Percentiles rank a stretch among this genome's conserved stretches.
Evolutionary conservation across 2,113 vertebrate species (phyloP).

Genomic region (Larimichthys crocea): DNA sequence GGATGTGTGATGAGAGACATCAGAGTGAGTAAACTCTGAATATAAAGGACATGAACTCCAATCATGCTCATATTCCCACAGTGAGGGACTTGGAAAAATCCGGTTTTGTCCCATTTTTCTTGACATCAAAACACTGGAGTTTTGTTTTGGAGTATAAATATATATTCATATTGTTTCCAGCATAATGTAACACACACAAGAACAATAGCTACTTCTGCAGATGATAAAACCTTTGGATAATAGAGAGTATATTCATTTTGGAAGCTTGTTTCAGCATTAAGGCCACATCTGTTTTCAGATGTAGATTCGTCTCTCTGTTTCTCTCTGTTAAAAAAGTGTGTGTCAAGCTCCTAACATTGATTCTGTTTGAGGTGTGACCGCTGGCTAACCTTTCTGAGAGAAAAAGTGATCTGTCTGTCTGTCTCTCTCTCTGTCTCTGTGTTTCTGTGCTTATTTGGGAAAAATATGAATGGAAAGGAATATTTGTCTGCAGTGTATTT

Average conservation of each 20-base stretch:
- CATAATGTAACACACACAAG: neutral
- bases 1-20: constrained; percentile 6
- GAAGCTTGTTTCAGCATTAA: neutral
- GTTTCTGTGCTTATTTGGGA: neutral
- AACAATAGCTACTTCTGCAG: neutral
- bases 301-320: constrained; percentile 1
- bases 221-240: neutral
- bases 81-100: neutral
- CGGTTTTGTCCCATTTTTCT: neutral
- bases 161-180: neutral
- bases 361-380: constrained; percentile 21
- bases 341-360: neutral
- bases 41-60: neutral
- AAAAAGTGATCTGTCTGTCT: neutral
- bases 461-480: neutral
- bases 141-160: neutral
- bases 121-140: neutral
- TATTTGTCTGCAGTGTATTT: neutral
- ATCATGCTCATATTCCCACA: neutral
- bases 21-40: neutral
- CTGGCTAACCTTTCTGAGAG: constrained; percentile 10
- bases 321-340: neutral
- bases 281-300: constrained; percentile 22
- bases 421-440: neutral
- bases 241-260: neutral